Percentiles rank a stretch among this genome's conserved stretches.
These are phyloP conservation scores for Catostomus latipinnis DNA, from an alignment of 2,797 vertebrate genomes.

Conservation along the genomic window DNA sequence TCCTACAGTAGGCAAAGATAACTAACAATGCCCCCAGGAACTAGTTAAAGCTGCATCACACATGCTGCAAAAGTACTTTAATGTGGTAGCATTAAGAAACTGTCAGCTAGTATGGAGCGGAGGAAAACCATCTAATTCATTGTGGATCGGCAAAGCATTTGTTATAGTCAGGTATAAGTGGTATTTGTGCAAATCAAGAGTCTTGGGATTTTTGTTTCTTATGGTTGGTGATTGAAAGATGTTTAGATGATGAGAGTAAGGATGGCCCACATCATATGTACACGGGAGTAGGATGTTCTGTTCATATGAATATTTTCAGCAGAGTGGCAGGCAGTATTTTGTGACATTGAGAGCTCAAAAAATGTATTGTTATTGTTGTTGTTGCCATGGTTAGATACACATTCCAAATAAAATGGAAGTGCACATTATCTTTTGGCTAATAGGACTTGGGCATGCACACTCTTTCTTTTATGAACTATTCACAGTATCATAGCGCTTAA, in stretches of 20 bases:
- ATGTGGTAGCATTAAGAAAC: slow-evolving; percentile 91
- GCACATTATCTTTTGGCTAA: slow-evolving; percentile 16
- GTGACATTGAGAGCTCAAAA: not conserved
- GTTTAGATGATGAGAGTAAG: slow-evolving; percentile 18
- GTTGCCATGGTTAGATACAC: not conserved
- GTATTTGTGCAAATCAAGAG: slow-evolving; percentile 72
- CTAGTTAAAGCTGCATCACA: slow-evolving; percentile 92
- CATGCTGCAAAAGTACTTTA: slow-evolving; percentile 87
- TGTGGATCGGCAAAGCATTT: slow-evolving; percentile 83
- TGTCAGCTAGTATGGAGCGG: slow-evolving; percentile 82
- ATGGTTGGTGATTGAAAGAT: not conserved
- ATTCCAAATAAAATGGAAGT: not conserved
- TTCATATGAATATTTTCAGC: slow-evolving; percentile 26
- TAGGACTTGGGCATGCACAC: slow-evolving; percentile 10
- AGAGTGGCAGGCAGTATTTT: not conserved
- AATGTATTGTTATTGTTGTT: not conserved
- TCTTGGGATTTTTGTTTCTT: slow-evolving; percentile 75
- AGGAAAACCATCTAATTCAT: slow-evolving; percentile 70
- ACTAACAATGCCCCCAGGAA: slow-evolving; percentile 94
- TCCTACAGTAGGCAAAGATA: slow-evolving; percentile 91
- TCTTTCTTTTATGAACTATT: slow-evolving; percentile 58
- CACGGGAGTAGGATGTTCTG: slow-evolving; percentile 16
- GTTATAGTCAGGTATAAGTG: slow-evolving; percentile 73
- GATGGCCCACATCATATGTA: slow-evolving; percentile 36
- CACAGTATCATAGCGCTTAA: slow-evolving; percentile 57